Percentiles rank a stretch among this genome's conserved stretches.
Evolutionary conservation across 2,113 vertebrate species (phyloP).

Genomic region (Pygoscelis adeliae): DNA sequence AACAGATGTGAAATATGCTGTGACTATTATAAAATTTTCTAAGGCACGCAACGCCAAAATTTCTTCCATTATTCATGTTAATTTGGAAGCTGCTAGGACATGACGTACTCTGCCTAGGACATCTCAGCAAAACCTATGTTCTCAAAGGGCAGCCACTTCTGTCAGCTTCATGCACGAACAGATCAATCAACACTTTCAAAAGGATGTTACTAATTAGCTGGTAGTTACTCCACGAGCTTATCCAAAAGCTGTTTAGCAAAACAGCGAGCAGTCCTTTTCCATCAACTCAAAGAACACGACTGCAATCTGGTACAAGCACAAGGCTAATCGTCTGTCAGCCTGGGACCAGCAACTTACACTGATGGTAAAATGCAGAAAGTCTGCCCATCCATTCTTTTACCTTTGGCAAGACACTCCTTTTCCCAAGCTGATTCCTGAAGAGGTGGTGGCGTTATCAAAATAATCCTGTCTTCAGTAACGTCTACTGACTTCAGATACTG

Average conservation of each 20-base stretch:
- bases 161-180: neutral
- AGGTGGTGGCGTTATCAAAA: conserved; percentile 90
- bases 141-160: neutral
- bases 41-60: neutral
- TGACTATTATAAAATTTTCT: neutral
- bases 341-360: neutral
- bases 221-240: neutral
- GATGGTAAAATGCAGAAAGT: neutral
- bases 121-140: neutral
- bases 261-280: neutral
- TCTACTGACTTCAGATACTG: conserved; percentile 77
- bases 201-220: neutral
- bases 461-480: conserved; percentile 76
- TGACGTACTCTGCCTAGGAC: neutral
- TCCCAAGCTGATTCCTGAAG: conserved; percentile 87
- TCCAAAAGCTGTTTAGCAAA: neutral
- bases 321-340: neutral
- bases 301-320: rapidly evolving
- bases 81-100: neutral
- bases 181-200: neutral
- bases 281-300: neutral
- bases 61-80: neutral
- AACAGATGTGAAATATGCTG: neutral
- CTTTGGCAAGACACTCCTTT: conserved; percentile 85
- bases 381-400: conserved; percentile 48